Evolutionary conservation across 2,797 vertebrate genomes (phyloP).

Genomic region (Hippocampus kuda): DNA sequence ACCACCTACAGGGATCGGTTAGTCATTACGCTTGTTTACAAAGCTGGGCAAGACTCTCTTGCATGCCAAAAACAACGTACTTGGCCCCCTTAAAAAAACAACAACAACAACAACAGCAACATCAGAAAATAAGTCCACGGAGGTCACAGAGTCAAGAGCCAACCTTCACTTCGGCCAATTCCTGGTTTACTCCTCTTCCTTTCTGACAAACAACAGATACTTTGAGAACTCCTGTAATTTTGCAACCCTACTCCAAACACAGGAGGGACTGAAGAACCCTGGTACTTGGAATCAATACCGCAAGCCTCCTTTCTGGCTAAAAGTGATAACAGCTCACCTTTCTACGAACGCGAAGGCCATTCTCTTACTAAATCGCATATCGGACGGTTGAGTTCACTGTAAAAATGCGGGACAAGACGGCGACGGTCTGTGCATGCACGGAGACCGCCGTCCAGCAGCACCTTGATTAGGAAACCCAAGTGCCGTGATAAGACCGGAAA

Average conservation of each 20-base stretch:
- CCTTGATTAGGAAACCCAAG: constrained; percentile 65
- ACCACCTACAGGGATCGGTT: too few species aligned
- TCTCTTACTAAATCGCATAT: constrained; percentile 45
- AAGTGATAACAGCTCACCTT: constrained; percentile 44
- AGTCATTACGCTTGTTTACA: too few species aligned
- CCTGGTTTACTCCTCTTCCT: too few species aligned
- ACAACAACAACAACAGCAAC: too few species aligned
- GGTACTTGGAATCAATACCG: constrained; percentile 19
- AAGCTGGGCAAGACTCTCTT: too few species aligned
- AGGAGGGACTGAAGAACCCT: background rate
- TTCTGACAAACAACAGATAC: too few species aligned
- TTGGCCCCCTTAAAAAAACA: too few species aligned
- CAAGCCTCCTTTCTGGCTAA: constrained; percentile 33
- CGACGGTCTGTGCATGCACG: constrained; percentile 60
- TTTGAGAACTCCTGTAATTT: background rate
- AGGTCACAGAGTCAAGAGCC: too few species aligned
- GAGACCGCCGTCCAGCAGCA: constrained; percentile 43
- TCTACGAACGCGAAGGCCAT: constrained; percentile 58
- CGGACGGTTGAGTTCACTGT: constrained; percentile 51
- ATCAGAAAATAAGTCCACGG: too few species aligned
- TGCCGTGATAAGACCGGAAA: constrained; percentile 55
- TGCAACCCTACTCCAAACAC: background rate
- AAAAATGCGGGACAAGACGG: constrained; percentile 68
- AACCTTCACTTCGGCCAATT: too few species aligned
- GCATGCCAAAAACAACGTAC: too few species aligned